These are phyloP conservation scores for Phoxinus dragarum DNA, from an alignment of 2,797 vertebrate species.

Conservation along the genomic window DNA sequence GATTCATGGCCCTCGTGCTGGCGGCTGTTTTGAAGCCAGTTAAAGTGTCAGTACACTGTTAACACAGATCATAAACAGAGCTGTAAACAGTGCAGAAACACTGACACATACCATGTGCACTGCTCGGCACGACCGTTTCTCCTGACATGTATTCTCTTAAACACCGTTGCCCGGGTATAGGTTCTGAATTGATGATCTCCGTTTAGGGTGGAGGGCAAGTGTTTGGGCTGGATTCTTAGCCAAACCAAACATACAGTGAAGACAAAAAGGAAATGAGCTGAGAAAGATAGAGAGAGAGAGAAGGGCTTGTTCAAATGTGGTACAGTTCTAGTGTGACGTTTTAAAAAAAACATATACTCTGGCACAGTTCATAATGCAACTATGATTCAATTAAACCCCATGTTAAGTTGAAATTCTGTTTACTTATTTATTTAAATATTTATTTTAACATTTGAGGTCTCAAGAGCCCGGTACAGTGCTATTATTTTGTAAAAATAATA, in stretches of 20 bases:
- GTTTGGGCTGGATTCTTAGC: conserved; percentile 50
- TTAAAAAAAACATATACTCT: too few species aligned
- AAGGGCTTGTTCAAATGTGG: neutral
- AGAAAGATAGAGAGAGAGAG: neutral
- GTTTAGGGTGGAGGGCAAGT: conserved; percentile 58
- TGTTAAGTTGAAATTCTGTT: neutral
- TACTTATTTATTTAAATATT: neutral
- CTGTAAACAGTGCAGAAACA: conserved; percentile 67
- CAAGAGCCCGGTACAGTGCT: neutral
- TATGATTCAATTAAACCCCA: neutral
- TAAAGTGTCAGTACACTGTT: conserved; percentile 77
- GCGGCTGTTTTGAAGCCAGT: conserved; percentile 60
- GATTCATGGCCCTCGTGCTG: conserved; percentile 62
- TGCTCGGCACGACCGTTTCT: conserved; percentile 63
- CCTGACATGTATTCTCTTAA: conserved; percentile 65
- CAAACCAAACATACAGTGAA: conserved; percentile 68
- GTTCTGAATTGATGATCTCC: conserved; percentile 40
- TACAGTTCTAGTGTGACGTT: conserved; percentile 19
- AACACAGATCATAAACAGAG: conserved; percentile 68
- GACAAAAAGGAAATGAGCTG: conserved; percentile 8
- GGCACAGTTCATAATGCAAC: neutral
- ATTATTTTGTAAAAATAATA: neutral
- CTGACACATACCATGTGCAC: conserved; percentile 43
- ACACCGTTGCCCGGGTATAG: conserved; percentile 56
- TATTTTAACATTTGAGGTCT: neutral